Evolutionary conservation across 2,797 vertebrate species (phyloP).

Genomic region (Leucoraja ocellata): DNA sequence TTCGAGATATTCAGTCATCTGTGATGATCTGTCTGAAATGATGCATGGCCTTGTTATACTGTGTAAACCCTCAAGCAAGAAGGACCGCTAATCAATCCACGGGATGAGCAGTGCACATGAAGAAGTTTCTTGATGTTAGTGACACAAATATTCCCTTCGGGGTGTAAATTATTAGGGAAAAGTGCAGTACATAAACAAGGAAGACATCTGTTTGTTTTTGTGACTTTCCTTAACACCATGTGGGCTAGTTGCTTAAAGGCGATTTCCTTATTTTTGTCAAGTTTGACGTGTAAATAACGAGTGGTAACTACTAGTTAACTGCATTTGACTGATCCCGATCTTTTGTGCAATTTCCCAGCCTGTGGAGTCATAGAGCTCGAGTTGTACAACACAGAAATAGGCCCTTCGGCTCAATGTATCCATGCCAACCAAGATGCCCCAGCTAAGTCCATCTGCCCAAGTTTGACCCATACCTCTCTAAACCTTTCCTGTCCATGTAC

Average conservation of each 20-base stretch:
- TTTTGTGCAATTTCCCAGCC: not conserved
- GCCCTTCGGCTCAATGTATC: too few relatives aligned
- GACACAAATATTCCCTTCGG: not conserved
- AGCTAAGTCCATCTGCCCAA: too few relatives aligned
- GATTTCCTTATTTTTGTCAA: not conserved
- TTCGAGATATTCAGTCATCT: slow-evolving; percentile 17
- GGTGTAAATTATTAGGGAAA: not conserved
- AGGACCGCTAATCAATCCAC: not conserved
- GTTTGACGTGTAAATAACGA: not conserved
- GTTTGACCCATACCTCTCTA: too few relatives aligned
- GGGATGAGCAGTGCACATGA: not conserved
- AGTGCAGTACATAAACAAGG: not conserved
- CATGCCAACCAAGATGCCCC: too few relatives aligned
- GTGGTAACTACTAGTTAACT: not conserved
- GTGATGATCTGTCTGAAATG: slow-evolving; percentile 16
- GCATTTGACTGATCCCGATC: not conserved
- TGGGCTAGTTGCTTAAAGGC: not conserved
- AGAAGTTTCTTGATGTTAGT: not conserved
- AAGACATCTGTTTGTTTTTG: slow-evolving; percentile 13
- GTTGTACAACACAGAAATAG: too few relatives aligned
- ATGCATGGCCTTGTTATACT: slow-evolving; percentile 19
- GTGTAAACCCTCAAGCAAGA: not conserved
- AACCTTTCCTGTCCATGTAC: too few relatives aligned
- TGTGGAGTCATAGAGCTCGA: too few relatives aligned
- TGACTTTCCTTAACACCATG: not conserved